A percentile compares a stretch with the other conserved stretches of the same genome.
Conservation (phyloP, 1,140 invertebrate species). For the Camponotus pennsylvanicus region DNA sequence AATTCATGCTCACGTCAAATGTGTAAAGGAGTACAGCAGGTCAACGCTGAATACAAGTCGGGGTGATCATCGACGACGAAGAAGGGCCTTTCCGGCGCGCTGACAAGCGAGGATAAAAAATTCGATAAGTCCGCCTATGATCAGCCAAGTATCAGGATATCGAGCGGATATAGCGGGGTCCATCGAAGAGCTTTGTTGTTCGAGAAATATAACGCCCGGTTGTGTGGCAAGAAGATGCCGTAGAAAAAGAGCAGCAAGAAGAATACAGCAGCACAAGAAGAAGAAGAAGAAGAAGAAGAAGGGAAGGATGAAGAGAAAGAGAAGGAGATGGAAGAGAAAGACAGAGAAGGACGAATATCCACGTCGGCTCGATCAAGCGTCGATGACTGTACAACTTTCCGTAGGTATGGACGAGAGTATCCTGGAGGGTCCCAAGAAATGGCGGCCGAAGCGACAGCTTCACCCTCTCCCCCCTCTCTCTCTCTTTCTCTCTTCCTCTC, state of each 20-base stretch:
- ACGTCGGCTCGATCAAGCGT: conserved; percentile 81
- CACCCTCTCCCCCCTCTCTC: conserved; percentile 21
- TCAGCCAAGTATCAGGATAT: conserved; percentile 42
- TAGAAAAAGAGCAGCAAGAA: conserved; percentile 37
- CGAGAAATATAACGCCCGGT: conserved; percentile 44
- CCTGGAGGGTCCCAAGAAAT: conserved; percentile 71
- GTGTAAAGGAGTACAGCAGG: neutral
- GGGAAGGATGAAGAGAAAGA: neutral
- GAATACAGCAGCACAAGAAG: conserved; percentile 10
- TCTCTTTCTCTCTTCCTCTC: conserved; percentile 38
- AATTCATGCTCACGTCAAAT: neutral
- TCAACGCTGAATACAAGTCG: neutral
- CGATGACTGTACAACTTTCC: conserved; percentile 81
- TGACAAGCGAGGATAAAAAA: conserved; percentile 43
- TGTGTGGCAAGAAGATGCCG: conserved; percentile 17
- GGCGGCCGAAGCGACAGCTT: conserved; percentile 72
- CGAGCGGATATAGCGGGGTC: conserved; percentile 18
- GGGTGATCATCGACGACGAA: neutral
- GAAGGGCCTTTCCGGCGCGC: neutral
- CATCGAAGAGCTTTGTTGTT: conserved; percentile 33
- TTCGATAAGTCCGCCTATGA: conserved; percentile 30
- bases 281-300: conserved; percentile 28
- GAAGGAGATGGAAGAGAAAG: conserved; percentile 3
- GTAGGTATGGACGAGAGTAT: conserved; percentile 72
- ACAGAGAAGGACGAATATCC: conserved; percentile 58